phyloP scores from a whole-genome alignment of 2,888 invertebrate species.

The Lobophora halterata region DNA sequence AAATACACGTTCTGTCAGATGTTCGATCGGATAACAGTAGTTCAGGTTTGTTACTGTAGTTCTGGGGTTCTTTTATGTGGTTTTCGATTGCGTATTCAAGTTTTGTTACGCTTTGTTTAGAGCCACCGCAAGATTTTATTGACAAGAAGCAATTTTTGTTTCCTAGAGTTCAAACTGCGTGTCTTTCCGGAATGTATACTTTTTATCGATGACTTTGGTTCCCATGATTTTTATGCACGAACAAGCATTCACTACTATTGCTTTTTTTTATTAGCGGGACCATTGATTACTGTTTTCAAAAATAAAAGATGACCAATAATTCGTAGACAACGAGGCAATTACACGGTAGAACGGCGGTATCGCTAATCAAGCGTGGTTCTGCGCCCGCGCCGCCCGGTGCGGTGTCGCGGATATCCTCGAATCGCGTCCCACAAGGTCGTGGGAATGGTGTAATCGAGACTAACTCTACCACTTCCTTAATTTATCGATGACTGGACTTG shows the following conservation, averaged over 20 bases:
- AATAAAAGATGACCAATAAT: slow-evolving; percentile 28
- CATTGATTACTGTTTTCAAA: slow-evolving; percentile 10
- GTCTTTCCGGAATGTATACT: too few relatives aligned
- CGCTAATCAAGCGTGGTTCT: slow-evolving; percentile 47
- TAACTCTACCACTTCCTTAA: slow-evolving; percentile 9
- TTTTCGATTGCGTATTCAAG: slow-evolving; percentile 7
- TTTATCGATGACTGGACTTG: slow-evolving; percentile 11
- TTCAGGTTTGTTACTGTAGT: slow-evolving; percentile 6
- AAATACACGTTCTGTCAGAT: slow-evolving; percentile 68
- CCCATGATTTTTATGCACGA: slow-evolving; percentile 22
- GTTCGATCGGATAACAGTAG: slow-evolving; percentile 49
- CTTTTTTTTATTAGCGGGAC: slow-evolving; percentile 7
- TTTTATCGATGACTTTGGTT: slow-evolving; percentile 3
- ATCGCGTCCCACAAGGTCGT: slow-evolving; percentile 39
- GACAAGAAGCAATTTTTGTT: neutral
- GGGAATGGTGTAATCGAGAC: slow-evolving; percentile 27
- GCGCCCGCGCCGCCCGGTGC: slow-evolving; percentile 13
- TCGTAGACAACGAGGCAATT: slow-evolving; percentile 49
- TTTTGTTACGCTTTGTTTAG: neutral
- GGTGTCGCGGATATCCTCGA: slow-evolving; percentile 44
- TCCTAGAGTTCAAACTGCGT: too few relatives aligned
- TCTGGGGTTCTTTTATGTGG: slow-evolving; percentile 26
- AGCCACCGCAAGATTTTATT: neutral
- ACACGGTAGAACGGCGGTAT: slow-evolving; percentile 49
- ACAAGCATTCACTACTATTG: slow-evolving; percentile 3